These are phyloP conservation scores for Syngnathus typhle DNA, from an alignment of 2,113 vertebrate genomes.

Conservation along the genomic window DNA sequence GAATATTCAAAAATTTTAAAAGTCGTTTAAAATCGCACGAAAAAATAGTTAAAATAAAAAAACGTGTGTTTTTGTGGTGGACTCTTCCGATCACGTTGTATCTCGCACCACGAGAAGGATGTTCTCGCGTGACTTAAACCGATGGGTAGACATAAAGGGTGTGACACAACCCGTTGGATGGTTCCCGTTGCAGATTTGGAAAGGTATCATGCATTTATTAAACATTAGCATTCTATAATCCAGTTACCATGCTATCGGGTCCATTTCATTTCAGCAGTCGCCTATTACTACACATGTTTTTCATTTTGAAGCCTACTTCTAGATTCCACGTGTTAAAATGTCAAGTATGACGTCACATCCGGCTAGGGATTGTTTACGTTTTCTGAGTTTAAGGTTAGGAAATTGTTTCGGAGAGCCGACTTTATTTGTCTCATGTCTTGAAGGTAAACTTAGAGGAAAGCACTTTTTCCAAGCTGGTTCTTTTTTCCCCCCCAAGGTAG, in stretches of 20 bases:
- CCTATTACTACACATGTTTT: not conserved
- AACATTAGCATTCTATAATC: not conserved
- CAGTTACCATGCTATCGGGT: not conserved
- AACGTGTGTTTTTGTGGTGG: not conserved
- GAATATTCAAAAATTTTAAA: too few relatives aligned
- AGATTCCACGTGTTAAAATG: constrained; percentile 15
- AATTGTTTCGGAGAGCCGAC: not conserved
- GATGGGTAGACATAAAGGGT: not conserved
- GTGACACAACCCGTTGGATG: not conserved
- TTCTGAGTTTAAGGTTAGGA: not conserved
- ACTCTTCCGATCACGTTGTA: constrained; percentile 31
- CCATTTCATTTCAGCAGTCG: not conserved
- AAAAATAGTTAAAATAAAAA: not conserved
- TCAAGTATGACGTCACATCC: constrained; percentile 34
- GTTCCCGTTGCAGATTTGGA: not conserved
- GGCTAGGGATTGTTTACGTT: not conserved
- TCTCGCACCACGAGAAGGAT: not conserved
- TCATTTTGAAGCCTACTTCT: not conserved
- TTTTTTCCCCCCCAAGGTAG: not conserved
- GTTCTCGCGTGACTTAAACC: constrained; percentile 45
- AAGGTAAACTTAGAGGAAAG: constrained; percentile 12
- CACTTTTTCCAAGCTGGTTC: not conserved
- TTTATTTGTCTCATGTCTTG: constrained; percentile 4
- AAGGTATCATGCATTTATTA: constrained; percentile 25
- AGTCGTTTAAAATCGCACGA: not conserved